Evolutionary conservation across 2,888 invertebrate genomes (phyloP), one percentile per base, ranked within the genome.

Genomic region (Pyralis farinalis): DNA sequence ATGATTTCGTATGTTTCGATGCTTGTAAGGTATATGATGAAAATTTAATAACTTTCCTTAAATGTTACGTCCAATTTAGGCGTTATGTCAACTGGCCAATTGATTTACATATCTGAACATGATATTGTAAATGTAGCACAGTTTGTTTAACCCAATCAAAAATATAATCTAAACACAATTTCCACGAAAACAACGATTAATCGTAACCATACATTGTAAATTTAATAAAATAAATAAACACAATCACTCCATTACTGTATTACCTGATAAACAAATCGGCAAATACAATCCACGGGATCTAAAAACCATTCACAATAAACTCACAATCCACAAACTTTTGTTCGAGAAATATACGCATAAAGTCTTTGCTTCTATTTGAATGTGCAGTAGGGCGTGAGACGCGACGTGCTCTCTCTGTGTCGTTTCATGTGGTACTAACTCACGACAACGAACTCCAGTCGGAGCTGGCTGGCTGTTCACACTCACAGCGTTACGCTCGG

Each of bases 391-490:
- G 22, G 30, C 8, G 10, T 12, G 7, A 1, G 3, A n/a, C 37
- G 30, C 30, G 37, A 37, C 37, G 22, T 31, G 8, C 8, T 21
- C 8, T 9, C 36, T 31, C 22, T 12, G 7, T 20, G 30, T 40
- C 37, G 32, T 12, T 21, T 42, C 28, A 21, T 28, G 28, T 41
- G 43, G 28, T 37, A 74, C 37, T 30, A 29, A 31, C 30, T 37
- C 30, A 37, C 63, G 72, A 68, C 75, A 76, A 73, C 77, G 72
- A 73, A 75, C 73, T 69, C 70, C 48, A 50, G 34, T 38, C 57
- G 51, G 61, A 49, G 49, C 57, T 49, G 50, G 50, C 57, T 51
- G 16, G 16, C 16, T 16, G 16, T 16, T 2, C 16, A 4, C 4
- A 51, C 58, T 56, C 53, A 52, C 49, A 47, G 47, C n/a, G n/a